These are phyloP conservation scores for Buathra laborator DNA, from an alignment of 2,888 invertebrate genomes.

Conservation along the genomic window DNA sequence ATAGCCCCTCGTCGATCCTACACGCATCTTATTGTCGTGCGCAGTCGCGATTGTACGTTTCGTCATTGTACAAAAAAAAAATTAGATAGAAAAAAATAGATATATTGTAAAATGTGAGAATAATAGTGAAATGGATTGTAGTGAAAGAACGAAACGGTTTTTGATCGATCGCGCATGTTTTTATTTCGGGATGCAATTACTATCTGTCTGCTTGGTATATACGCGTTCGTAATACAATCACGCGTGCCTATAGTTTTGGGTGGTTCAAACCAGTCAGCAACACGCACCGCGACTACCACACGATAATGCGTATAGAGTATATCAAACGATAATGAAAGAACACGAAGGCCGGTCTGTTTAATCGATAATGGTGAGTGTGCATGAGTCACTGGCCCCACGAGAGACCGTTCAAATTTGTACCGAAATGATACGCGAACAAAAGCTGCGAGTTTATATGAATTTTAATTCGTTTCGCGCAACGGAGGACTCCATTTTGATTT, in stretches of 20 bases:
- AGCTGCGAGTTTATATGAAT: conserved; percentile 1
- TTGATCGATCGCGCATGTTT: conserved; percentile 11
- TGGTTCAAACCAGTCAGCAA: conserved; percentile 19
- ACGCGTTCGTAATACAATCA: neutral
- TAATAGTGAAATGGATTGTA: neutral
- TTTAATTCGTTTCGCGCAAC: neutral
- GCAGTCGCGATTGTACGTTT: conserved; percentile 19
- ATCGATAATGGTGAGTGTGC: conserved; percentile 53
- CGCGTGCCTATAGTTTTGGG: conserved; percentile 9
- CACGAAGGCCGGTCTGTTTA: conserved; percentile 52
- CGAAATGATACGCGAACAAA: neutral
- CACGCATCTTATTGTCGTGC: conserved; percentile 52
- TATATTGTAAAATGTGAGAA: neutral
- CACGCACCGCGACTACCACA: neutral
- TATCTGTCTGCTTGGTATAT: neutral
- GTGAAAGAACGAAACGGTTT: conserved; percentile 24
- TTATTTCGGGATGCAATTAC: conserved; percentile 13
- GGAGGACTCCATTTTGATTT: too few relatives aligned
- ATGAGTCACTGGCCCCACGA: conserved; percentile 20
- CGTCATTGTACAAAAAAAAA: conserved; percentile 12
- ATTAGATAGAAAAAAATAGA: neutral
- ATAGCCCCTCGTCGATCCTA: conserved; percentile 54
- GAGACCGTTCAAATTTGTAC: conserved; percentile 17
- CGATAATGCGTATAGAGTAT: conserved; percentile 24
- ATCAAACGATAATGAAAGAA: conserved; percentile 37